phyloP scores from a whole-genome alignment of 2,797 vertebrate species.

The Cephalopachus bancanus region DNA sequence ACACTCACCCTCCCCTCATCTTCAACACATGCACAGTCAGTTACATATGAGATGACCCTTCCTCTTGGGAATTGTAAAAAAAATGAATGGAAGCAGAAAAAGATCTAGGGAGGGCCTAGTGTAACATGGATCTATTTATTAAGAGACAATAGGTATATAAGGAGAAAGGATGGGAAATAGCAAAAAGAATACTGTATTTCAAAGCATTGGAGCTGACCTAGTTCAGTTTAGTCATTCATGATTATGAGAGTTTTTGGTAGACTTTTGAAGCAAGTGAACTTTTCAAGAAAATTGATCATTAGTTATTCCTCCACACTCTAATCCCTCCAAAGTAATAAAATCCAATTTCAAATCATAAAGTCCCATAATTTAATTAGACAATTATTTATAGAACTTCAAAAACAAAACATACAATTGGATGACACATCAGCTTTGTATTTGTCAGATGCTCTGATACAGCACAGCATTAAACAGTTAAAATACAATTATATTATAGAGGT shows the following conservation, averaged over 20 bases:
- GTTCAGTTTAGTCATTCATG: background rate
- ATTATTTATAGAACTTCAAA: background rate
- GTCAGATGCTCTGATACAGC: background rate
- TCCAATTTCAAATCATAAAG: background rate
- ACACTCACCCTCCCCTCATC: background rate
- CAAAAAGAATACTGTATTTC: background rate
- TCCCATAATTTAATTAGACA: background rate
- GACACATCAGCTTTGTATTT: background rate
- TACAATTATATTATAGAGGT: background rate
- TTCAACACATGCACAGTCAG: background rate
- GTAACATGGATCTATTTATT: background rate
- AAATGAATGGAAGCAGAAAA: background rate
- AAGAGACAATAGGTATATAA: background rate
- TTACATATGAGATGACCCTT: no score
- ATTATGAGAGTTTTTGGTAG: background rate
- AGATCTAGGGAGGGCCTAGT: background rate
- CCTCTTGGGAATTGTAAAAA: no score
- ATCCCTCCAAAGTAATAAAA: background rate
- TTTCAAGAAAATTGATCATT: background rate
- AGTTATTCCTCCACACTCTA: background rate
- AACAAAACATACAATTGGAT: background rate
- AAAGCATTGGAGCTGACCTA: background rate
- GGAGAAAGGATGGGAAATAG: background rate
- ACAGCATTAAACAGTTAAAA: background rate
- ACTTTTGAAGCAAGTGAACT: background rate